These are phyloP conservation scores for Alentia gelatinosa DNA, from an alignment of 2,888 invertebrate species.

Conservation along the genomic window DNA sequence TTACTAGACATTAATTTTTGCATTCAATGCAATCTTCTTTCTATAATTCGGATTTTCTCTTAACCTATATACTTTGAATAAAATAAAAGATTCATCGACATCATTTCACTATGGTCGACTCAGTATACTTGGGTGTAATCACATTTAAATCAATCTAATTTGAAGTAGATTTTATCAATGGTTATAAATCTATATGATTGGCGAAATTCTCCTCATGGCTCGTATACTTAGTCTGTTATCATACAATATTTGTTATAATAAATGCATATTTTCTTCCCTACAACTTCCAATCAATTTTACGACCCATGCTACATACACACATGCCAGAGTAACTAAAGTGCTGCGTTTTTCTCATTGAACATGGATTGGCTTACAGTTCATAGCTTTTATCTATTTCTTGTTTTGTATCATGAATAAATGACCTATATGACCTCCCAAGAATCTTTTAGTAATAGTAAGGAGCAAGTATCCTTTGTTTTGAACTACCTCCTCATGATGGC, in stretches of 20 bases:
- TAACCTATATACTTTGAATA: neutral
- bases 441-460: neutral
- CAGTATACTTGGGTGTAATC: neutral
- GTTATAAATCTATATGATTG: neutral
- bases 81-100: neutral
- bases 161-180: neutral
- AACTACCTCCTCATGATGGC: conserved; percentile 55
- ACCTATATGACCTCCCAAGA: too few species aligned
- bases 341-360: neutral
- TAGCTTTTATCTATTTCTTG: too few species aligned
- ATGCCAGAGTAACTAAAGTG: neutral
- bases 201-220: neutral
- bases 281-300: neutral
- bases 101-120: neutral
- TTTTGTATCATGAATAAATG: too few species aligned
- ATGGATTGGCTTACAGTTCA: neutral
- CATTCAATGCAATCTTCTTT: neutral
- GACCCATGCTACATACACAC: conserved; percentile 5
- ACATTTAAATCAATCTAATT: neutral
- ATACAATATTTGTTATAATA: neutral
- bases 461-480: neutral
- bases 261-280: conserved; percentile 9
- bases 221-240: neutral
- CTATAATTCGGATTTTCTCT: neutral
- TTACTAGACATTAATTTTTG: neutral